These are phyloP conservation scores for Sparus aurata DNA, from an alignment of 2,797 vertebrate species.

Conservation along the genomic window DNA sequence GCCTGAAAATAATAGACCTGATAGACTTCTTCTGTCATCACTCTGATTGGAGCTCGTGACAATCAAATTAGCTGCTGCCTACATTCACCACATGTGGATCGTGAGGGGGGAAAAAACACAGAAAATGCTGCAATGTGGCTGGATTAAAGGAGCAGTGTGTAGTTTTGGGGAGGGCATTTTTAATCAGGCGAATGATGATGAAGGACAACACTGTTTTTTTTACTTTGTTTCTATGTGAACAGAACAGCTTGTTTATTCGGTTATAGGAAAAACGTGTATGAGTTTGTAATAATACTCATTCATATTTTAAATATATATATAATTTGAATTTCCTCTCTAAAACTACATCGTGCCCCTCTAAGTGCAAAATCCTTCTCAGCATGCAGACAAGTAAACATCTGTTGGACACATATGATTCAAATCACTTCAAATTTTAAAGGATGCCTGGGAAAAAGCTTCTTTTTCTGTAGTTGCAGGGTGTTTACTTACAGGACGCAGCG, in stretches of 20 bases:
- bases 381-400: neutral
- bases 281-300: too few species aligned
- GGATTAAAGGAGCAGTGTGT: neutral
- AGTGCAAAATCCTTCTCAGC: neutral
- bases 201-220: too few species aligned
- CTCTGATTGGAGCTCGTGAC: slow-evolving; percentile 9
- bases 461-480: neutral
- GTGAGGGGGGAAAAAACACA: neutral
- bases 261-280: too few species aligned
- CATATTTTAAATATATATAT: too few species aligned
- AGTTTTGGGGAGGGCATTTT: too few species aligned
- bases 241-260: too few species aligned
- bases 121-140: slow-evolving; percentile 6
- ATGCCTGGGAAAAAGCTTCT: neutral
- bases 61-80: slow-evolving; percentile 29
- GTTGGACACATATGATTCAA: neutral
- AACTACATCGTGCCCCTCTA: too few species aligned
- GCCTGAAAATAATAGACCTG: slow-evolving; percentile 7
- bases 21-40: slow-evolving; percentile 2
- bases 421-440: neutral
- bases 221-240: too few species aligned
- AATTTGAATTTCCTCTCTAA: too few species aligned
- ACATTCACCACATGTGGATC: slow-evolving; percentile 15
- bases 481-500: slow-evolving; percentile 84
- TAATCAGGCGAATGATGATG: too few species aligned